phyloP scores from a whole-genome alignment of 2,888 invertebrate species.

The Rhagonycha fulva region DNA sequence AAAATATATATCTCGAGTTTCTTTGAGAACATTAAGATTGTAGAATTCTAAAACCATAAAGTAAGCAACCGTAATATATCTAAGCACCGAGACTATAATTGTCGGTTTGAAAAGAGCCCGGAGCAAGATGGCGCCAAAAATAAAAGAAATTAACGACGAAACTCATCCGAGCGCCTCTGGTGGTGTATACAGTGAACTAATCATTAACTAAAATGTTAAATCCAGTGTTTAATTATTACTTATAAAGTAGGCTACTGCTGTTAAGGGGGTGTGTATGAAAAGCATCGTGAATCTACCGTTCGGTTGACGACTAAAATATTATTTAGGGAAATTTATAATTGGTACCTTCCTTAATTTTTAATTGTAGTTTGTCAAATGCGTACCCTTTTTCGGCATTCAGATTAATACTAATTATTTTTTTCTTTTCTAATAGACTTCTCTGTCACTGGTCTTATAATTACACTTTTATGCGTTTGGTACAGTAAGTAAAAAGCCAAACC shows the following conservation, averaged over 20 bases:
- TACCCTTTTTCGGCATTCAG: conserved; percentile 33
- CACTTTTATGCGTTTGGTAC: not conserved
- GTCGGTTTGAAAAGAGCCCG: conserved; percentile 48
- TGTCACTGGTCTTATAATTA: not conserved
- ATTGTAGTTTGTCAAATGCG: conserved; percentile 42
- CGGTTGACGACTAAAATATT: conserved; percentile 41
- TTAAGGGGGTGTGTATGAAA: conserved; percentile 38
- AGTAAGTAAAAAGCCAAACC: not conserved
- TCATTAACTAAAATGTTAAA: conserved; percentile 50
- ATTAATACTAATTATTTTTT: conserved; percentile 36
- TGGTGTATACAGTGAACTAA: conserved; percentile 51
- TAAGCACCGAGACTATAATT: conserved; percentile 52
- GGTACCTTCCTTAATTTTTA: conserved; percentile 46
- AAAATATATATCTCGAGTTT: not conserved
- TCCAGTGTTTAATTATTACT: conserved; percentile 49
- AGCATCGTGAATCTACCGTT: conserved; percentile 30
- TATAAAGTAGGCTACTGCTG: conserved; percentile 48
- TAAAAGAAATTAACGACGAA: conserved; percentile 44
- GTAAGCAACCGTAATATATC: conserved; percentile 48
- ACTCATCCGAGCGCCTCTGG: conserved; percentile 41
- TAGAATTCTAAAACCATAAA: conserved; percentile 33
- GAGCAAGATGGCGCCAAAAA: conserved; percentile 55
- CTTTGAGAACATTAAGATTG: conserved; percentile 16
- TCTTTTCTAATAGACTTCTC: not conserved
- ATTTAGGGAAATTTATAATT: conserved; percentile 54